These are phyloP conservation scores for Melanerpes aurifrons DNA, from an alignment of 2,113 vertebrate genomes.

Conservation along the genomic window DNA sequence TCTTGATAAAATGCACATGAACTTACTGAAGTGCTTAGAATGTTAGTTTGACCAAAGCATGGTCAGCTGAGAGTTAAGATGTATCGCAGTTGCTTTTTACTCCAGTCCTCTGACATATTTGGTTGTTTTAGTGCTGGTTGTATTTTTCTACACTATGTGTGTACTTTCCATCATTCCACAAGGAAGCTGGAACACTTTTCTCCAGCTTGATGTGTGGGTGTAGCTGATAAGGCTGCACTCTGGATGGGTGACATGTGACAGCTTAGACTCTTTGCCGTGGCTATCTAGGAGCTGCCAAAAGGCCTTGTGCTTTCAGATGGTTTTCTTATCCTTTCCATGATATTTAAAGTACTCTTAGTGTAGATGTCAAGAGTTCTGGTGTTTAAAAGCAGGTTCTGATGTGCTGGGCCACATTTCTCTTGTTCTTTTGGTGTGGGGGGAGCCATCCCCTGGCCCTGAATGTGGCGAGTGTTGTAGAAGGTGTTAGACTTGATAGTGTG, in stretches of 20 bases:
- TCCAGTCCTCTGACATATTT: background rate
- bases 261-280: background rate
- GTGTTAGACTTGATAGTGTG: background rate
- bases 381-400: background rate
- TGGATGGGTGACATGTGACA: accelerated
- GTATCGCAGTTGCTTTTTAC: background rate
- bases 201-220: background rate
- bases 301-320: background rate
- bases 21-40: background rate
- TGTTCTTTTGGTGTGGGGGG: background rate
- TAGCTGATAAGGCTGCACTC: background rate
- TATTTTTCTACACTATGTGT: no score
- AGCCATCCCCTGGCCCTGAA: background rate
- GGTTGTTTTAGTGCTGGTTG: background rate
- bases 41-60: background rate
- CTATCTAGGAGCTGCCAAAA: background rate
- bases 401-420: background rate
- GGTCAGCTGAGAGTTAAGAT: background rate
- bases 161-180: background rate
- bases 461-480: background rate
- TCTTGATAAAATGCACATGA: background rate
- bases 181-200: background rate
- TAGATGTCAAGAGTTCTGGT: background rate
- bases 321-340: background rate
- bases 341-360: background rate